Conservation (phyloP, 2,888 invertebrate genomes). For the Drosophila multiciliata region DNA sequence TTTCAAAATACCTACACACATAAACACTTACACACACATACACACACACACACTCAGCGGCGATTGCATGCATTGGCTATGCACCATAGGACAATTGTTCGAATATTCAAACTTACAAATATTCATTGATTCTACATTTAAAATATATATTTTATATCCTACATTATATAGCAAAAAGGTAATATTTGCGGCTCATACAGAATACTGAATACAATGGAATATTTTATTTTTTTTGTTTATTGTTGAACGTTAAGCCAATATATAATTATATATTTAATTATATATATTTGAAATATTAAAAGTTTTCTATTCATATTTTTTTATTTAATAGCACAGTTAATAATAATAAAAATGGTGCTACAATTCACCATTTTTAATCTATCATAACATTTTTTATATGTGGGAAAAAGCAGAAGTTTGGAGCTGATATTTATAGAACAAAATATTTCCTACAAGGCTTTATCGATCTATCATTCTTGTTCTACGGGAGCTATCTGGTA, state of each 20-base stretch:
- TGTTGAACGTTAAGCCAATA: not conserved
- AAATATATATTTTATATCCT: not conserved
- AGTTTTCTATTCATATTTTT: not conserved
- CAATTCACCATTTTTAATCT: too few species aligned
- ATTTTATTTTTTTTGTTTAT: not conserved
- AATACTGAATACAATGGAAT: not conserved
- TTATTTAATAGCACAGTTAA: not conserved
- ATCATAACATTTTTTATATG: not conserved
- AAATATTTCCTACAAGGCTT: not conserved
- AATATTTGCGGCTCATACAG: not conserved
- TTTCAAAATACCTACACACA: conserved; percentile 45
- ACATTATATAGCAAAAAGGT: not conserved
- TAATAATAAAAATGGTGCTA: too few species aligned
- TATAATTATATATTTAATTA: too few species aligned
- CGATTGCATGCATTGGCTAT: conserved; percentile 15
- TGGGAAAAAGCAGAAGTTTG: not conserved
- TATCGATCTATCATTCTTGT: not conserved
- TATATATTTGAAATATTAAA: not conserved
- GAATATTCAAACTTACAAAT: not conserved
- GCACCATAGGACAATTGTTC: not conserved
- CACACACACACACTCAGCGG: not conserved
- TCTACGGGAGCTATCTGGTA: not conserved
- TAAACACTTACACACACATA: not conserved
- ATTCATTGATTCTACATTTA: not conserved
- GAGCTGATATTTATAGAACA: not conserved